Evolutionary conservation across 1,140 invertebrate genomes (phyloP).

Genomic region (Drosophila ercepeae): DNA sequence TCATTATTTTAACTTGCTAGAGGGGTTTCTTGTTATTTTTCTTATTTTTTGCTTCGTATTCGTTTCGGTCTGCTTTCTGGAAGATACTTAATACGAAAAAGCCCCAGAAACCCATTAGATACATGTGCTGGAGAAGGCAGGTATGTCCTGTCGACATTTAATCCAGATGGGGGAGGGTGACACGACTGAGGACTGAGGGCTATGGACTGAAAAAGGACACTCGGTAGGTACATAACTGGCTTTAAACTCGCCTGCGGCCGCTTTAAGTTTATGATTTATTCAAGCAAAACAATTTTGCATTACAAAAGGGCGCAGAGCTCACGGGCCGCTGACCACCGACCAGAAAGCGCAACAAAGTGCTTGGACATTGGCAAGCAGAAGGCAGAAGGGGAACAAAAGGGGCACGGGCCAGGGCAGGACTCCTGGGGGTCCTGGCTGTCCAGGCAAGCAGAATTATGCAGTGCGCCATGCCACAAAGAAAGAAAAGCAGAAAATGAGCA

Average conservation of each 20-base stretch:
- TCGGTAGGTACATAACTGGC: neutral
- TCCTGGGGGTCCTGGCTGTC: neutral
- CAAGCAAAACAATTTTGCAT: conserved; percentile 77
- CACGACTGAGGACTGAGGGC: neutral
- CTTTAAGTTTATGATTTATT: conserved; percentile 72
- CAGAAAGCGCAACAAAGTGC: conserved; percentile 61
- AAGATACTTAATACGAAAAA: neutral
- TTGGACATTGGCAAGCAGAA: neutral
- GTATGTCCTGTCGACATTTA: conserved; percentile 1
- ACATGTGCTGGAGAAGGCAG: neutral
- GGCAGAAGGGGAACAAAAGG: neutral
- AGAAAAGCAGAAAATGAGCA: conserved; percentile 60
- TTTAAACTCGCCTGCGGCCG: conserved; percentile 33
- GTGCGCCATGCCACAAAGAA: conserved; percentile 46
- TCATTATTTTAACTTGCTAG: neutral
- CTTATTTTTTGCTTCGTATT: neutral
- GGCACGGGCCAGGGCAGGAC: conserved; percentile 7
- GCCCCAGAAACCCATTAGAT: neutral
- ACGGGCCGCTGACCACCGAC: conserved; percentile 64
- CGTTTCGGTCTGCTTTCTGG: too few relatives aligned
- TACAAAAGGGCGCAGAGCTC: conserved; percentile 61
- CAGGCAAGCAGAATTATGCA: conserved; percentile 49
- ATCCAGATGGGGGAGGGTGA: too few relatives aligned
- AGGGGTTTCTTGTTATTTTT: neutral
- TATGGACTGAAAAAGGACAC: neutral